Evolutionary conservation across 2,797 vertebrate genomes (phyloP).

Genomic region (Dryobates pubescens): DNA sequence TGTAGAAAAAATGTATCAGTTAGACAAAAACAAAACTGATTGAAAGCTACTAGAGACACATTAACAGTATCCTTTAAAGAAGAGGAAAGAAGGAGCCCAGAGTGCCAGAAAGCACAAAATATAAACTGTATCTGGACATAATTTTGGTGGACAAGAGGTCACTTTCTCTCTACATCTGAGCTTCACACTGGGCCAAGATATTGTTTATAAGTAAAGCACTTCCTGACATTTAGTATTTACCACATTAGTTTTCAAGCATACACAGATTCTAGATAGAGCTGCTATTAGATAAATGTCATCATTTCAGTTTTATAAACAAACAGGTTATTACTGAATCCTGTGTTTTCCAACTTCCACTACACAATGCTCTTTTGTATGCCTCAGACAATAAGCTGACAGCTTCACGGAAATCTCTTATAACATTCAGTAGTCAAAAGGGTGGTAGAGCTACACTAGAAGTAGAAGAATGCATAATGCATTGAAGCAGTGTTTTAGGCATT

Average conservation of each 20-base stretch:
- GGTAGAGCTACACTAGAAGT: slow-evolving; percentile 13
- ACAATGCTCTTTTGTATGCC: slow-evolving; percentile 51
- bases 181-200: not conserved
- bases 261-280: not conserved
- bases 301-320: slow-evolving; percentile 45
- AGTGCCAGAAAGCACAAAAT: not conserved
- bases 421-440: slow-evolving; percentile 38
- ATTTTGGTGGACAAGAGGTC: not conserved
- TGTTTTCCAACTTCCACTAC: slow-evolving; percentile 44
- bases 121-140: not conserved
- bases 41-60: not conserved
- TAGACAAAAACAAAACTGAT: not conserved
- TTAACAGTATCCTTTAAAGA: not conserved
- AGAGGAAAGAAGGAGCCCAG: not conserved
- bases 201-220: not conserved
- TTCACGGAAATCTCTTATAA: slow-evolving; percentile 27
- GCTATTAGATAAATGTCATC: slow-evolving; percentile 44
- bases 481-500: slow-evolving; percentile 63
- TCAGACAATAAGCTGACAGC: slow-evolving; percentile 62
- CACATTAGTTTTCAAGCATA: not conserved
- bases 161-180: not conserved
- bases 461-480: slow-evolving; percentile 64
- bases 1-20: not conserved
- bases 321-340: not conserved
- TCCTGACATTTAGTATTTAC: not conserved